A percentile compares a stretch with the other conserved stretches of the same genome.
These are phyloP conservation scores for Botia almorhae DNA, from an alignment of 2,797 vertebrate species.

Conservation along the genomic window DNA sequence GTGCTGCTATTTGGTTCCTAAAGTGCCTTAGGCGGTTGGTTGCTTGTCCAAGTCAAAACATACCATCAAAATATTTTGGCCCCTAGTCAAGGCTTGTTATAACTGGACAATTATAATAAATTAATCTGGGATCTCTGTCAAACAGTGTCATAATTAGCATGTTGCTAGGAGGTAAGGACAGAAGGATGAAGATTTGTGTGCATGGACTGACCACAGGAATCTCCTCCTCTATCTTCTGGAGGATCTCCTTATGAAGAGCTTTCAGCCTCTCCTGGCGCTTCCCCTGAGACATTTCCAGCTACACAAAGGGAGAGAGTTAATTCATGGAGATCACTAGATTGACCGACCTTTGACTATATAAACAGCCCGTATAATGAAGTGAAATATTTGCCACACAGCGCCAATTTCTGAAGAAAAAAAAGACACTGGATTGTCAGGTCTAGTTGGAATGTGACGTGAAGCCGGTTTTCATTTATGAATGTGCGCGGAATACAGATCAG, in stretches of 20 bases:
- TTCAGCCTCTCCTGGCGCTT: constrained; percentile 81
- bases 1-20: too few relatives aligned
- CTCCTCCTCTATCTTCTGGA: constrained; percentile 80
- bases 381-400: neutral
- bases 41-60: too few relatives aligned
- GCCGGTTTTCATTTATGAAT: neutral
- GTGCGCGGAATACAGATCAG: neutral
- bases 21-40: too few relatives aligned
- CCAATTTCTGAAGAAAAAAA: neutral
- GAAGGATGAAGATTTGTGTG: neutral
- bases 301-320: neutral
- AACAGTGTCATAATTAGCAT: too few relatives aligned
- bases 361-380: neutral
- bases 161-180: neutral
- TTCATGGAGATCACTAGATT: constrained; percentile 6
- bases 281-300: constrained; percentile 87
- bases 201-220: constrained; percentile 76
- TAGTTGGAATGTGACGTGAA: neutral
- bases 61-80: too few relatives aligned
- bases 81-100: too few relatives aligned
- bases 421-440: neutral
- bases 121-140: too few relatives aligned
- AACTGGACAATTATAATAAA: too few relatives aligned
- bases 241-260: constrained; percentile 76
- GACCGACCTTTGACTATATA: neutral